phyloP scores from a whole-genome alignment of 2,113 vertebrate genomes.

The Rhinolophus ferrumequinum region DNA sequence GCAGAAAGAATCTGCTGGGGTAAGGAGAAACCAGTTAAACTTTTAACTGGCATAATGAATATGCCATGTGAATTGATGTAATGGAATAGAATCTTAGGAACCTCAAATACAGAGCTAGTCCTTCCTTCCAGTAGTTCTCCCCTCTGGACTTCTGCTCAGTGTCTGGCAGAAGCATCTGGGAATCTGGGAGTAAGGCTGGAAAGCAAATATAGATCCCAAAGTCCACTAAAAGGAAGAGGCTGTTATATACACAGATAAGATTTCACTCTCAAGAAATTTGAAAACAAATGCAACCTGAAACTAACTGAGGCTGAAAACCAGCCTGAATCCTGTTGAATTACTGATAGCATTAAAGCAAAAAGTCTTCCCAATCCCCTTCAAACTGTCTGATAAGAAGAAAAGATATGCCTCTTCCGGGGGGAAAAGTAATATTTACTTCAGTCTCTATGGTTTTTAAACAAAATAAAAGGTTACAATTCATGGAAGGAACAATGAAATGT shows the following conservation, averaged over 20 bases:
- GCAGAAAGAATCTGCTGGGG: not conserved
- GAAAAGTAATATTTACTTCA: not conserved
- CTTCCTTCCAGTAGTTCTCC: not conserved
- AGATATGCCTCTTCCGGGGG: no score
- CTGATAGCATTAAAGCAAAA: not conserved
- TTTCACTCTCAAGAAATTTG: not conserved
- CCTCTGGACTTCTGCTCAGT: not conserved
- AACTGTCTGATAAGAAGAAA: not conserved
- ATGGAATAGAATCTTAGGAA: not conserved
- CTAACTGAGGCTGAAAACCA: not conserved
- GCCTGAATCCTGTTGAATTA: not conserved
- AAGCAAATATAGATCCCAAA: not conserved
- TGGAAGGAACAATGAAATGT: not conserved
- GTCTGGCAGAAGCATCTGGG: not conserved
- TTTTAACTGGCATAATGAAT: not conserved
- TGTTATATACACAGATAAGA: not conserved
- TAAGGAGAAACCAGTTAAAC: not conserved
- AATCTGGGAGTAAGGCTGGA: not conserved
- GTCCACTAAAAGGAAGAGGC: not conserved
- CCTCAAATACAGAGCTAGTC: not conserved
- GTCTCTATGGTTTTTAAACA: not conserved
- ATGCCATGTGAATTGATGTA: not conserved
- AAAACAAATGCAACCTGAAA: slow-evolving; percentile 31
- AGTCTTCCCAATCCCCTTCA: not conserved
- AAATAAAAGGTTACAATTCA: slow-evolving; percentile 16